Percentiles rank a stretch among this genome's conserved stretches.
Evolutionary conservation across 2,888 invertebrate species (phyloP).

Genomic region (Matsumyia berberina): DNA sequence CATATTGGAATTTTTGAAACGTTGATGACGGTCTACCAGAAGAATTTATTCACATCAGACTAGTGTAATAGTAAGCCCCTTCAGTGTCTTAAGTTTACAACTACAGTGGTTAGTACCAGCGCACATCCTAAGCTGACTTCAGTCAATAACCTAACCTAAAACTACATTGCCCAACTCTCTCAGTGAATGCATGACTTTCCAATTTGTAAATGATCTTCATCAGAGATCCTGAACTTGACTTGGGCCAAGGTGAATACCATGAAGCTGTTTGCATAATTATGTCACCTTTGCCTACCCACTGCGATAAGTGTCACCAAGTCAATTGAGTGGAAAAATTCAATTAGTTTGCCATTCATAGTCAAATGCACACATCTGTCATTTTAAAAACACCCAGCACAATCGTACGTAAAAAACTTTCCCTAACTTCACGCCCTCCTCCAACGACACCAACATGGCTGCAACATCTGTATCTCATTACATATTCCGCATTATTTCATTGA

Average conservation of each 20-base stretch:
- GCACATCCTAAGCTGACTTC: too few species aligned
- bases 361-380: constrained; percentile 33
- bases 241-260: background rate
- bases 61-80: too few species aligned
- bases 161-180: too few species aligned
- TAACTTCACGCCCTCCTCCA: background rate
- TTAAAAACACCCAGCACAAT: background rate
- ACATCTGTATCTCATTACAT: constrained; percentile 52
- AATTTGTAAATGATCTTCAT: background rate
- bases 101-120: too few species aligned
- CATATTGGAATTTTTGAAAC: too few species aligned
- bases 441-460: constrained; percentile 2
- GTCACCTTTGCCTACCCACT: background rate
- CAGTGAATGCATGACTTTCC: background rate
- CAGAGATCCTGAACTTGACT: constrained; percentile 4
- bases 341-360: constrained; percentile 20
- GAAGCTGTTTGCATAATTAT: background rate
- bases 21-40: too few species aligned
- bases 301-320: constrained; percentile 43
- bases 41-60: too few species aligned
- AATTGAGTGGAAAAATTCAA: constrained; percentile 56
- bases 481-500: constrained; percentile 25
- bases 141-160: too few species aligned
- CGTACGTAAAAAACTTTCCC: background rate
- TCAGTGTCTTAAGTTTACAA: too few species aligned